Evolutionary conservation across 2,113 vertebrate genomes (phyloP).

Genomic region (Bathybates hornii): DNA sequence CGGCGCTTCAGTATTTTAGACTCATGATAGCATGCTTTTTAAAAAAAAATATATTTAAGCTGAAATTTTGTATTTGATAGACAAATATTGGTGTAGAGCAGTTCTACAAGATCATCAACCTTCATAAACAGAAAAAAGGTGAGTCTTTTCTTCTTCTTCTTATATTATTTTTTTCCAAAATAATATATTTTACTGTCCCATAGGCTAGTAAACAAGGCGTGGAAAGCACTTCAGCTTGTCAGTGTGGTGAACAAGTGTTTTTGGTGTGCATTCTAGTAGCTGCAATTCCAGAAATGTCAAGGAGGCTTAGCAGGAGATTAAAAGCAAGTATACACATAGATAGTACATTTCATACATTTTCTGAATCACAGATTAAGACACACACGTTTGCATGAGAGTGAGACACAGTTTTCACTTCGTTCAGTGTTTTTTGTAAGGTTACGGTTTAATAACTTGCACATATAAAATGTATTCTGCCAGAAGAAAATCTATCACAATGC

Average conservation of each 20-base stretch:
- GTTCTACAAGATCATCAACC: slow-evolving; percentile 57
- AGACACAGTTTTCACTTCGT: neutral
- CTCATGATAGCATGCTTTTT: neutral
- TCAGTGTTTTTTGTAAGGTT: neutral
- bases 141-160: neutral
- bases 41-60: neutral
- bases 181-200: neutral
- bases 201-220: neutral
- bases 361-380: neutral
- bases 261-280: neutral
- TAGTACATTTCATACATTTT: neutral
- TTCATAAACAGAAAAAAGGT: slow-evolving; percentile 57
- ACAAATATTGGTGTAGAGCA: slow-evolving; percentile 53
- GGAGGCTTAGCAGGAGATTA: neutral
- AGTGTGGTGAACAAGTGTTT: neutral
- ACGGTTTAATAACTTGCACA: neutral
- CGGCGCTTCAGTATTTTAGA: neutral
- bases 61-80: slow-evolving; percentile 32
- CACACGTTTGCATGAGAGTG: neutral
- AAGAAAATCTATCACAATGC: neutral
- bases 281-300: neutral
- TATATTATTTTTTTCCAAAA: neutral
- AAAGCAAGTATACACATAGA: neutral
- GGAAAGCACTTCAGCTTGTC: neutral
- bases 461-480: neutral